Evolutionary conservation across 1,140 invertebrate species (phyloP), one percentile per base, ranked within the genome.

Genomic region (Drosophila novamexicana): DNA sequence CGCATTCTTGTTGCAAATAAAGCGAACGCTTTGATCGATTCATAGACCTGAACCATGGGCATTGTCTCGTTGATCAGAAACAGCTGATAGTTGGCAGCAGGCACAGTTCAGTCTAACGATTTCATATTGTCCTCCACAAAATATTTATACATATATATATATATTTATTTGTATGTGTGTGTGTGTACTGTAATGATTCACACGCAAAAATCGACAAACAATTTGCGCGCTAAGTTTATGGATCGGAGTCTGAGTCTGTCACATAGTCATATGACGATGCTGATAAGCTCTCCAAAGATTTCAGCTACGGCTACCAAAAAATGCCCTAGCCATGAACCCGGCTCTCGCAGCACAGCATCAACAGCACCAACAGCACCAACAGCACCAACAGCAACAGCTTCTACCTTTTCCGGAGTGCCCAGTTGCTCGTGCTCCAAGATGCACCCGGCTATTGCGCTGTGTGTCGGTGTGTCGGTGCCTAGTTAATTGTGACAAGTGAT

Each of bases 401-500:
- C 29, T 29, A 49, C 47, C 18, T 29, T 29, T 29, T 4, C 4
- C 5, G 22, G 18, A 4, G 8, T 14, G 9, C 8, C 39, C 12
- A 7, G 1, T 1, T 14, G 7, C 42, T 7, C 42, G 56, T 58
- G 40, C 40, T 29, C 14, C 54, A 14, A 2, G 22, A 29, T 29
- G 22, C 22, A 29, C 0, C 22, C 4, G 22, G 22, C 22, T 5
- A 29, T 29, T 4, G 22, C 22, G 22, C 0, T 29, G 22, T 29
- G 22, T 29, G 22, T 29, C n/a, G 3, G 7, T 18, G 45, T 18
- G 6, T 16, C 22, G 22, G 3, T 29, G 22, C 4, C 22, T 29
- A 16, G 22, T 58, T 44, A 42, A 58, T 53, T 56, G 12, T 66
- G 53, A 57, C 65, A 67, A 58, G 36, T 67, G 53, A 47, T 67